These are phyloP conservation scores for Montipora capricornis DNA, from an alignment of 64 coral and sea anemone genomes.

Conservation along the genomic window DNA sequence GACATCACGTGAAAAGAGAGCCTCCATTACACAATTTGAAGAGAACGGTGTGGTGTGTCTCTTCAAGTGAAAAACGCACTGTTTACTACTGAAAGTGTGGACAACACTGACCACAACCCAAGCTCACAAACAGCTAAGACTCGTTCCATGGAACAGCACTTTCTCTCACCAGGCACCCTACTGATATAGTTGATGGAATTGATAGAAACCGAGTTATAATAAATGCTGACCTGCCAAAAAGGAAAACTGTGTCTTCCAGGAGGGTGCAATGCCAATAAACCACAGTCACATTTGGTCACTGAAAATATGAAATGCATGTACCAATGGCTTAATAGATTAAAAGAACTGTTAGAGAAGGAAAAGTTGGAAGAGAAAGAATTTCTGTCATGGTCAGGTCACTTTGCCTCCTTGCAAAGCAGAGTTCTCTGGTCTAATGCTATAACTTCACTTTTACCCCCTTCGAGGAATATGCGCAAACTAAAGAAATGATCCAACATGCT, in stretches of 20 bases:
- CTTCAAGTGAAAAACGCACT: too few species aligned
- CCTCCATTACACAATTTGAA: too few species aligned
- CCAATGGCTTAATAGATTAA: constrained; percentile 9
- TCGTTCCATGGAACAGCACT: too few species aligned
- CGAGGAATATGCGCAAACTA: constrained; percentile 14
- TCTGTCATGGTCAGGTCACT: constrained; percentile 1
- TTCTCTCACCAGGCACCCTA: too few species aligned
- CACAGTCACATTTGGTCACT: constrained; percentile 18
- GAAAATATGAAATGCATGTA: constrained; percentile 42
- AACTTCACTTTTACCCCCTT: constrained; percentile 22
- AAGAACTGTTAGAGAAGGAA: constrained; percentile 31
- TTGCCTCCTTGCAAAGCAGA: not conserved
- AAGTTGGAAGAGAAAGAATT: constrained; percentile 45
- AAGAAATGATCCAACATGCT: constrained; percentile 25
- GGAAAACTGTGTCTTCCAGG: not conserved
- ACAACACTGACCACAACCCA: too few species aligned
- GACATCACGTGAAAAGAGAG: too few species aligned
- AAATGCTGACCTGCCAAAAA: too few species aligned
- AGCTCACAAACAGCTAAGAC: too few species aligned
- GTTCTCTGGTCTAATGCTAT: constrained; percentile 9
- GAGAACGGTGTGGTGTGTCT: too few species aligned
- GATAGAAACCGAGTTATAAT: too few species aligned
- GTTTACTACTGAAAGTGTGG: too few species aligned
- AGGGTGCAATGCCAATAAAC: not conserved
- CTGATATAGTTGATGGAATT: too few species aligned